These are phyloP conservation scores for Ranitomeya imitator DNA, from an alignment of 2,113 vertebrate species.

Conservation along the genomic window DNA sequence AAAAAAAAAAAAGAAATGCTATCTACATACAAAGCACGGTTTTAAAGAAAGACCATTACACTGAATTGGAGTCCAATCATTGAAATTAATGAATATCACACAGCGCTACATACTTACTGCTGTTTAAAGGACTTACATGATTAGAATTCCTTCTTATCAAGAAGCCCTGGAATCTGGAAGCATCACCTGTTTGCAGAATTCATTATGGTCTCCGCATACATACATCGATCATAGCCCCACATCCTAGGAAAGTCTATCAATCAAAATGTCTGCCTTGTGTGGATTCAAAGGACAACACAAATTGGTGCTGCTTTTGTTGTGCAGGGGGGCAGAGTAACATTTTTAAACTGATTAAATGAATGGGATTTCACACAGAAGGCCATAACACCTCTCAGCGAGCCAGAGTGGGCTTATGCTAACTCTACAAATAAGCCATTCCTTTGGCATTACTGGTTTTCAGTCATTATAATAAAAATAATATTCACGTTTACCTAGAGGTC, in stretches of 20 bases:
- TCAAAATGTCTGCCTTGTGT: constrained; percentile 53
- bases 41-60: constrained; percentile 32
- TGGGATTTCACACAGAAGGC: constrained; percentile 37
- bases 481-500: neutral
- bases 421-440: neutral
- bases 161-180: constrained; percentile 57
- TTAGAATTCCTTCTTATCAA: constrained; percentile 63
- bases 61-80: constrained; percentile 38
- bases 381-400: constrained; percentile 24
- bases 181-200: constrained; percentile 61
- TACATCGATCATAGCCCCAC: constrained; percentile 46
- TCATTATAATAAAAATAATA: constrained; percentile 1
- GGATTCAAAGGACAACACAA: constrained; percentile 59
- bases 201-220: constrained; percentile 53
- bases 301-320: constrained; percentile 51
- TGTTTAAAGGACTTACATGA: constrained; percentile 66
- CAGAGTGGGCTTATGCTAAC: neutral
- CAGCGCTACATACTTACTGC: constrained; percentile 54
- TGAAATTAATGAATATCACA: constrained; percentile 49
- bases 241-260: constrained; percentile 56
- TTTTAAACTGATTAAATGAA: constrained; percentile 60
- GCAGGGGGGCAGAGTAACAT: constrained; percentile 43
- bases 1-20: constrained; percentile 66
- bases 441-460: neutral
- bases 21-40: constrained; percentile 65